phyloP scores from a whole-genome alignment of 2,113 vertebrate species.

The Puntigrus tetrazona region DNA sequence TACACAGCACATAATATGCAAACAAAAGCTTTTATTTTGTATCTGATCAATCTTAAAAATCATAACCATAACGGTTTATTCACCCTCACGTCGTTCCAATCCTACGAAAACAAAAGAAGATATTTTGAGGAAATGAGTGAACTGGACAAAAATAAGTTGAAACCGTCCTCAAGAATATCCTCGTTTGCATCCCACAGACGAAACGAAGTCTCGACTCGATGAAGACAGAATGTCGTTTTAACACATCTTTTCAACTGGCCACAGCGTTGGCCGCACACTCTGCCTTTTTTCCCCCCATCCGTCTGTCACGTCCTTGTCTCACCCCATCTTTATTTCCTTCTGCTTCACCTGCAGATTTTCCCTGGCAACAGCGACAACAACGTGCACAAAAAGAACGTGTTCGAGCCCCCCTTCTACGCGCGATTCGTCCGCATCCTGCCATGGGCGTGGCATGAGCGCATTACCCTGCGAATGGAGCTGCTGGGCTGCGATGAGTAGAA shows the following conservation, averaged over 20 bases:
- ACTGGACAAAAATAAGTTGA: neutral
- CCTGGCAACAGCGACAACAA: constrained; percentile 91
- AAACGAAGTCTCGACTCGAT: neutral
- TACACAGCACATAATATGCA: too few relatives aligned
- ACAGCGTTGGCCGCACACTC: neutral
- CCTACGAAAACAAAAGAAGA: neutral
- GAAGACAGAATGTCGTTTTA: neutral
- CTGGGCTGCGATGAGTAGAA: constrained; percentile 87
- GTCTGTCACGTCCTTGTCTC: neutral
- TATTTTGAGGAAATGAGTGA: neutral
- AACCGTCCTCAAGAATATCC: neutral
- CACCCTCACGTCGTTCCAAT: neutral
- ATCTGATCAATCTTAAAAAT: too few relatives aligned
- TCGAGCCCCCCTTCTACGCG: constrained; percentile 79
- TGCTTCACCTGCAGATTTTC: constrained; percentile 79
- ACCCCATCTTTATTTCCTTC: neutral
- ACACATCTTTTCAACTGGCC: neutral
- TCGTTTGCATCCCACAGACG: neutral
- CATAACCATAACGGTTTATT: too few relatives aligned
- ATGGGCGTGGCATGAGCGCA: constrained; percentile 90
- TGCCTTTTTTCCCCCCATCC: neutral
- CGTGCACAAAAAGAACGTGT: constrained; percentile 91
- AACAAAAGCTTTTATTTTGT: too few relatives aligned
- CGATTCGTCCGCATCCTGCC: constrained; percentile 88
- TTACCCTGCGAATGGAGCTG: constrained; percentile 93